These are phyloP conservation scores for Columbina picui DNA, from an alignment of 2,113 vertebrate species.

Conservation along the genomic window DNA sequence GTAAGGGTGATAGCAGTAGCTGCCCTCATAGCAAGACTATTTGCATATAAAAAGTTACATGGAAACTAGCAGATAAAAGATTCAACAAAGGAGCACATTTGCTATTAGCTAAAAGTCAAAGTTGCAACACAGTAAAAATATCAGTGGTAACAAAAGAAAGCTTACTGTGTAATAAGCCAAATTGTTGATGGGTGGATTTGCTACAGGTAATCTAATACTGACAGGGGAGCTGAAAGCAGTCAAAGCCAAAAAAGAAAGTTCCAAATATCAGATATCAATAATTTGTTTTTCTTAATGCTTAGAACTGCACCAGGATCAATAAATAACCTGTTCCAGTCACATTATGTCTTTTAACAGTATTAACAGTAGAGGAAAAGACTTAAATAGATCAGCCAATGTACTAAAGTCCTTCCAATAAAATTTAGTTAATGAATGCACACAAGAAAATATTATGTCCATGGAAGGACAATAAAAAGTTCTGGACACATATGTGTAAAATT, in stretches of 20 bases:
- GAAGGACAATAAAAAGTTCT: background rate
- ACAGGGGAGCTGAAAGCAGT: background rate
- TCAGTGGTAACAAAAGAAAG: background rate
- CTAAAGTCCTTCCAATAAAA: background rate
- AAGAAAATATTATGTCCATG: background rate
- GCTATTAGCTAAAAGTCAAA: background rate
- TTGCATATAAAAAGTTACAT: background rate
- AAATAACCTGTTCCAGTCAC: background rate
- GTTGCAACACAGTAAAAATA: background rate
- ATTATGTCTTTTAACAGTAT: background rate
- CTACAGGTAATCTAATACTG: background rate
- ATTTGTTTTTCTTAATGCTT: background rate
- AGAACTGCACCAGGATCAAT: background rate
- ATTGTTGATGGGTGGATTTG: background rate
- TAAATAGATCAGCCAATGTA: background rate
- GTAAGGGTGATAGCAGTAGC: background rate
- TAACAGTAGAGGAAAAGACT: background rate
- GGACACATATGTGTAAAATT: background rate
- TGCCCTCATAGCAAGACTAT: conserved; percentile 4
- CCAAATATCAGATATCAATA: background rate
- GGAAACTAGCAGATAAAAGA: background rate
- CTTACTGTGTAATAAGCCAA: background rate
- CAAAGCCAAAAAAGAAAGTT: background rate
- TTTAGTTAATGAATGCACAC: background rate
- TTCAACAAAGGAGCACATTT: background rate